Conservation (phyloP, 2,113 vertebrate genomes). For the Theristicus caerulescens region DNA sequence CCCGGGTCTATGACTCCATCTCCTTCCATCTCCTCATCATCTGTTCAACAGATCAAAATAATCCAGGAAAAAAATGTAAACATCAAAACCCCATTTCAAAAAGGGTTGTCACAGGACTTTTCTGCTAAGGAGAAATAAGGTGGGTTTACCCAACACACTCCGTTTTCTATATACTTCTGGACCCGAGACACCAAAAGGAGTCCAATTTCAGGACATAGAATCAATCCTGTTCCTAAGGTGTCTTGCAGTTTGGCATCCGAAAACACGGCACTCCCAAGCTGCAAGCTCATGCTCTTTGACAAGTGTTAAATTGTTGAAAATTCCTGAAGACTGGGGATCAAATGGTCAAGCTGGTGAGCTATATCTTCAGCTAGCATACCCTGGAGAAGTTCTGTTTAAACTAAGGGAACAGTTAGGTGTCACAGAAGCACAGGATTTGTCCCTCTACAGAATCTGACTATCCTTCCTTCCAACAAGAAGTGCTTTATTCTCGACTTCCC, state of each 20-base stretch:
- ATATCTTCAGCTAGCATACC: neutral
- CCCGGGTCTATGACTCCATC: constrained; percentile 96
- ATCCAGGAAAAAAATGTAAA: neutral
- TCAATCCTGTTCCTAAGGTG: neutral
- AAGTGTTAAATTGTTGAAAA: neutral
- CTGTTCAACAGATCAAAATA: constrained; percentile 68
- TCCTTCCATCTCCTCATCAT: constrained; percentile 92
- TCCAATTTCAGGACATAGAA: neutral
- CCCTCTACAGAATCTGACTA: neutral
- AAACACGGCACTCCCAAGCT: neutral
- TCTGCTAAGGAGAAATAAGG: neutral
- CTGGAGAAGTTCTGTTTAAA: neutral
- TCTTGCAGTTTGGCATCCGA: neutral
- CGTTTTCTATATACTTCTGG: neutral
- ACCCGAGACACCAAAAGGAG: neutral
- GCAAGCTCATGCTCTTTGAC: neutral
- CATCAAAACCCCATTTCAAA: neutral
- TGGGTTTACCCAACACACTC: neutral
- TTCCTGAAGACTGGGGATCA: neutral
- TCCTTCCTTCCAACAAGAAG: neutral
- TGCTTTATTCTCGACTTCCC: neutral
- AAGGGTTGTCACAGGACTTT: neutral
- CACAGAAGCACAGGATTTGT: neutral
- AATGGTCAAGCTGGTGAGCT: neutral
- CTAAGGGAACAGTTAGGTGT: neutral